Percentiles rank a stretch among this genome's conserved stretches.
Evolutionary conservation across 2,797 vertebrate genomes (phyloP).

Genomic region (Morus bassanus): DNA sequence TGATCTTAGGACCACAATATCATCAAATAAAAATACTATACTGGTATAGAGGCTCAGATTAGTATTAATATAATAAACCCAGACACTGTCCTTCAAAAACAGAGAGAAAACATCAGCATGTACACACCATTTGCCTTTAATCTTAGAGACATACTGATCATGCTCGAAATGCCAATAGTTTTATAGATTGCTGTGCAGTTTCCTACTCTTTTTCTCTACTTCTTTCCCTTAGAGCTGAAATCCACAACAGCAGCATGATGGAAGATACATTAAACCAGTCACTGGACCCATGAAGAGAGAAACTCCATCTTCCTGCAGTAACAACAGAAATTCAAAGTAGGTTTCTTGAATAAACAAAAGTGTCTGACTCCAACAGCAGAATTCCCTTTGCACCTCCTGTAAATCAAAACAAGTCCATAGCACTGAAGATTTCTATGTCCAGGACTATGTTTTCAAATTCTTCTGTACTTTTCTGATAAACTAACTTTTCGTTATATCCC

Average conservation of each 20-base stretch:
- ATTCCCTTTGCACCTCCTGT: neutral
- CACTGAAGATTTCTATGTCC: neutral
- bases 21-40: neutral
- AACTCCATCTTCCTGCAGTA: neutral
- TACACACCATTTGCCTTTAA: neutral
- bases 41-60: neutral
- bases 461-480: neutral
- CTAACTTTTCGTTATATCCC: neutral
- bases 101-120: neutral
- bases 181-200: conserved; percentile 6
- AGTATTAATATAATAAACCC: neutral
- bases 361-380: neutral
- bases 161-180: neutral
- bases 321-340: neutral
- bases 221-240: neutral
- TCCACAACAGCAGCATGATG: neutral
- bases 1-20: neutral
- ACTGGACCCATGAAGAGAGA: neutral
- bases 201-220: neutral
- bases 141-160: neutral
- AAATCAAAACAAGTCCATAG: neutral
- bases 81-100: neutral
- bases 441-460: neutral
- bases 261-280: neutral
- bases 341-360: neutral